Percentiles rank a stretch among this genome's conserved stretches.
These are phyloP conservation scores for Holothuria scabra DNA, from an alignment of 53 echinoderm and acorn worm species.

Conservation along the genomic window DNA sequence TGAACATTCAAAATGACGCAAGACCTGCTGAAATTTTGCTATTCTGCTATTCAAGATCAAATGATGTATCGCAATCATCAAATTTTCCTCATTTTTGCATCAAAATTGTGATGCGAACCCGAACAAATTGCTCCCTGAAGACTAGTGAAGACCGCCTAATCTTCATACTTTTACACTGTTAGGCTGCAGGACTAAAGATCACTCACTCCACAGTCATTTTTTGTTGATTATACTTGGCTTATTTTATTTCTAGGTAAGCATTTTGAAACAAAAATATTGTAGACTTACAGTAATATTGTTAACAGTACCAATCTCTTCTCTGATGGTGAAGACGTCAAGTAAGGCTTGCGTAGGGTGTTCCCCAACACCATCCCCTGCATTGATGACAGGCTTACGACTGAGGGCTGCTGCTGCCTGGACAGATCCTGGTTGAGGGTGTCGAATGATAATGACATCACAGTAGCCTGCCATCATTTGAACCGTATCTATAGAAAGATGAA, in stretches of 20 bases:
- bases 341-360: constrained; percentile 98
- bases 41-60: no score
- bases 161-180: no score
- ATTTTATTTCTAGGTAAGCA: background rate
- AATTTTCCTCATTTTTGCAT: no score
- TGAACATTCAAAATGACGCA: no score
- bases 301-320: constrained; percentile 98
- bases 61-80: no score
- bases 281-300: constrained; percentile 81
- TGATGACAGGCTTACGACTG: constrained; percentile 86
- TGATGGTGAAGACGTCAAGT: constrained; percentile 93
- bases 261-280: no score
- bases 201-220: no score
- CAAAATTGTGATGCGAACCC: no score
- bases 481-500: constrained; percentile 64
- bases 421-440: constrained; percentile 81
- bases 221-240: background rate
- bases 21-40: no score
- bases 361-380: constrained; percentile 94
- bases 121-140: no score
- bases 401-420: constrained; percentile 71
- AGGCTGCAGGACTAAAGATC: no score
- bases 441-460: constrained; percentile 84
- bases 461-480: constrained; percentile 93
- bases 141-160: no score